A percentile compares a stretch with the other conserved stretches of the same genome.
Evolutionary conservation across 2,797 vertebrate species (phyloP).

Genomic region (Muscicapa comitata): DNA sequence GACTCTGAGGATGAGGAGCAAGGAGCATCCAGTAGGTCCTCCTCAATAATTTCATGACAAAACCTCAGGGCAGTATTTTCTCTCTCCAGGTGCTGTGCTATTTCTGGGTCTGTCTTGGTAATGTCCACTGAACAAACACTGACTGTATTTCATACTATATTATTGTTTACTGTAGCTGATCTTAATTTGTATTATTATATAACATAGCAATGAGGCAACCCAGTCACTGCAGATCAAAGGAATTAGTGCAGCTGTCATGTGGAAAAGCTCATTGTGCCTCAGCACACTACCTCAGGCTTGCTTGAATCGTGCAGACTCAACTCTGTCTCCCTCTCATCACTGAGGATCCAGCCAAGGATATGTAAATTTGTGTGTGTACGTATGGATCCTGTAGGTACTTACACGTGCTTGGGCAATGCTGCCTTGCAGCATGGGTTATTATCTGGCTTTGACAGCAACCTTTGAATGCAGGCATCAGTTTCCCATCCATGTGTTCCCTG

Average conservation of each 20-base stretch:
- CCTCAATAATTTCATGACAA: background rate
- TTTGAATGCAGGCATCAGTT: conserved; percentile 13
- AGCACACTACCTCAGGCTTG: conserved; percentile 8
- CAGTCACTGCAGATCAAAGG: conserved; percentile 58
- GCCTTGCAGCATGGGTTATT: background rate
- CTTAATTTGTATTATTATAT: conserved; percentile 60
- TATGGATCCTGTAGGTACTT: conserved; percentile 48
- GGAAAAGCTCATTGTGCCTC: conserved; percentile 44
- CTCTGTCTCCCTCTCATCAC: background rate
- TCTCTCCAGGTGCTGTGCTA: conserved; percentile 38
- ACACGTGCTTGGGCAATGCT: background rate
- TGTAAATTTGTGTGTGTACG: background rate
- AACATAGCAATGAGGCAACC: conserved; percentile 24
- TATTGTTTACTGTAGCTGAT: conserved; percentile 57
- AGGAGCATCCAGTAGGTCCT: background rate
- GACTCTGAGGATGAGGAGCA: background rate
- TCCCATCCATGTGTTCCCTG: background rate
- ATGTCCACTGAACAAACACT: conserved; percentile 31
- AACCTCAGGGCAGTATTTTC: background rate
- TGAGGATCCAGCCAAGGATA: background rate
- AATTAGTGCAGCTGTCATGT: conserved; percentile 50
- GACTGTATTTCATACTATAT: conserved; percentile 52
- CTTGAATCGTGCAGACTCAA: background rate
- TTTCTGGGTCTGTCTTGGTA: conserved; percentile 12
- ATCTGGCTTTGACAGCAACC: background rate